phyloP scores from a whole-genome alignment of 2,113 vertebrate genomes.

The Ptychochromis oligacanthus region DNA sequence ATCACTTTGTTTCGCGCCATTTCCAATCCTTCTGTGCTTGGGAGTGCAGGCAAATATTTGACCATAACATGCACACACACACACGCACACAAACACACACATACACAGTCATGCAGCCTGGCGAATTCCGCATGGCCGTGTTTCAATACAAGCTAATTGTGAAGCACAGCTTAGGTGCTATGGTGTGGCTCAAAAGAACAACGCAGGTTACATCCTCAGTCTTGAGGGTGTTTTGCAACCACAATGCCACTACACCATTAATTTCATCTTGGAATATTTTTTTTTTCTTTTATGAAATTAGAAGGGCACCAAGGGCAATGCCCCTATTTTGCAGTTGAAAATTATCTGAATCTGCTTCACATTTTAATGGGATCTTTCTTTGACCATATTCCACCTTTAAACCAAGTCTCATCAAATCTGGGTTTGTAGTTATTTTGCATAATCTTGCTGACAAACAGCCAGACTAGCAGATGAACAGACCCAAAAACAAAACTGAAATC shows the following conservation, averaged over 20 bases:
- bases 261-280: not conserved
- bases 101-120: not conserved
- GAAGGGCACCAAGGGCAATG: not conserved
- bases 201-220: constrained; percentile 12
- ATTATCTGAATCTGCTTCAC: not conserved
- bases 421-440: not conserved
- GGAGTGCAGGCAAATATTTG: constrained; percentile 82
- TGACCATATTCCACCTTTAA: not conserved
- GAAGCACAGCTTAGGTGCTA: constrained; percentile 15
- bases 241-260: not conserved
- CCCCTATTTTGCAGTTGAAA: not conserved
- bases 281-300: not conserved
- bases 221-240: not conserved
- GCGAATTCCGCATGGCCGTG: constrained; percentile 25
- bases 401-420: not conserved
- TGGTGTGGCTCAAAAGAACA: constrained; percentile 22
- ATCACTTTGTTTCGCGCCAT: constrained; percentile 75
- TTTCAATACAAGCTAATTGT: constrained; percentile 56
- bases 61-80: constrained; percentile 51
- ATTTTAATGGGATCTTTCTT: not conserved
- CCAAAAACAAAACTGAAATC: not conserved
- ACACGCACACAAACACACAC: constrained; percentile 12
- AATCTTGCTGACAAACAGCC: not conserved
- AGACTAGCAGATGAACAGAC: not conserved
- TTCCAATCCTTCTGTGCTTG: constrained; percentile 56